These are phyloP conservation scores for Diacarnus erythraeanus DNA, from an alignment of 37 sponge, comb jelly and placozoan species.

Conservation along the genomic window DNA sequence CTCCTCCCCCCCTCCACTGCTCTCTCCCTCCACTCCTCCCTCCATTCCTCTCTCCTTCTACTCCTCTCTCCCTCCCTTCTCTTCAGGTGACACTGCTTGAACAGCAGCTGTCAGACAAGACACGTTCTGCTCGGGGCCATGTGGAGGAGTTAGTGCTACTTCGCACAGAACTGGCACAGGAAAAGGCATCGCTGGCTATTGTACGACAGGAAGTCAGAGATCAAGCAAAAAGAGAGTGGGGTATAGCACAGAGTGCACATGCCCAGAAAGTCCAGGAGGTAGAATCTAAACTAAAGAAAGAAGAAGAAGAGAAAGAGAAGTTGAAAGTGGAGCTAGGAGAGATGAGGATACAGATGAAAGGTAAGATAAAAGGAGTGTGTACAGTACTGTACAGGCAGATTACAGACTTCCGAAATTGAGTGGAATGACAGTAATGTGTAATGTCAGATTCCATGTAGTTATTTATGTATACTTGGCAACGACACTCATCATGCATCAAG, in stretches of 20 bases:
- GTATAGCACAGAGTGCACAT: slow-evolving; percentile 14
- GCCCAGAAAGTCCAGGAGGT: slow-evolving; percentile 22
- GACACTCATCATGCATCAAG: no score
- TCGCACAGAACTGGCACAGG: slow-evolving; percentile 36
- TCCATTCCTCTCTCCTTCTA: no score
- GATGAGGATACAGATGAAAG: slow-evolving; percentile 18
- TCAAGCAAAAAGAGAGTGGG: slow-evolving; percentile 9
- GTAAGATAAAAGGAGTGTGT: no score
- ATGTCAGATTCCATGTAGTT: no score
- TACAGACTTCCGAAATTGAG: no score
- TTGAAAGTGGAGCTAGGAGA: slow-evolving; percentile 2
- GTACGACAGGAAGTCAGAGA: neutral
- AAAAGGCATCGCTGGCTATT: slow-evolving; percentile 29
- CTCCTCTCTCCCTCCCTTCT: neutral
- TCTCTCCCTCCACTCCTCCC: no score
- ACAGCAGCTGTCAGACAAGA: slow-evolving; percentile 62
- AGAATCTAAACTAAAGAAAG: slow-evolving; percentile 30
- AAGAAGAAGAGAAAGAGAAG: slow-evolving; percentile 19
- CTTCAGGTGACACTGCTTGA: slow-evolving; percentile 61
- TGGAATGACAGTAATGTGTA: neutral
- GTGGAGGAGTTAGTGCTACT: slow-evolving; percentile 59
- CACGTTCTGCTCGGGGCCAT: slow-evolving; percentile 33
- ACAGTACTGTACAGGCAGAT: no score
- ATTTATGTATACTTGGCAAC: no score
- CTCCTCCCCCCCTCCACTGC: neutral